Evolutionary conservation across 2,888 invertebrate species (phyloP), one percentile per base, ranked within the genome.

Genomic region (Brachypalpus laphriformis): DNA sequence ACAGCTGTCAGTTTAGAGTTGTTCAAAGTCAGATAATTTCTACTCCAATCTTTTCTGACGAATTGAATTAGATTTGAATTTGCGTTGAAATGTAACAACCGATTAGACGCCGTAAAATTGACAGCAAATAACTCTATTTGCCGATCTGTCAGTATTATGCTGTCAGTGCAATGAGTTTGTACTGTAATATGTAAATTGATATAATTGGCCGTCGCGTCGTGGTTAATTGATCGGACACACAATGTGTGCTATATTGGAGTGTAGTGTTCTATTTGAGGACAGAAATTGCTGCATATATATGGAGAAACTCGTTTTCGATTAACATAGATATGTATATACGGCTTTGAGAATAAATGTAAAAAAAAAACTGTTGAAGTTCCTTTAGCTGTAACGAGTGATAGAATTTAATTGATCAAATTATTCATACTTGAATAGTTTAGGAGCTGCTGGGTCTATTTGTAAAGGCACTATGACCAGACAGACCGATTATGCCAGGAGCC

Each of bases 91-190:
- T 40, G 20, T 16, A n/a, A 66, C 51, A 45, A 37, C 4, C 65
- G 16, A 49, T 49, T 56, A 34, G 47, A 59, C 22, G 42, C 34
- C 34, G 20, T 14, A 1, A 3, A 57, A 56, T 20, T 56, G 75
- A 65, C 75, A 75, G 65, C 18, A 14, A 65, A 47, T 65, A 65
- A 75, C 75, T 75, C 75, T 47, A 75, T 75, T 75, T 75, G 47
- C 65, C 75, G 56, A 65, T 75, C 56, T 75, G 75, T 74, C 63
- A 54, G 74, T 34, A 34, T 25, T 63, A 22, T 61, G 42, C 40
- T 59, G 72, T 63, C 72, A 63, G 42, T 20, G 42, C 20, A 34
- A 25, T 65, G 22, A 45, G 25, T 31, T 37, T 63, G 56, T 49
- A 37, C 25, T 63, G 56, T 49, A 37, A 49, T 25, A 56, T 65